Evolutionary conservation across 2,888 invertebrate species (phyloP).

Genomic region (Antheraea yamamai): DNA sequence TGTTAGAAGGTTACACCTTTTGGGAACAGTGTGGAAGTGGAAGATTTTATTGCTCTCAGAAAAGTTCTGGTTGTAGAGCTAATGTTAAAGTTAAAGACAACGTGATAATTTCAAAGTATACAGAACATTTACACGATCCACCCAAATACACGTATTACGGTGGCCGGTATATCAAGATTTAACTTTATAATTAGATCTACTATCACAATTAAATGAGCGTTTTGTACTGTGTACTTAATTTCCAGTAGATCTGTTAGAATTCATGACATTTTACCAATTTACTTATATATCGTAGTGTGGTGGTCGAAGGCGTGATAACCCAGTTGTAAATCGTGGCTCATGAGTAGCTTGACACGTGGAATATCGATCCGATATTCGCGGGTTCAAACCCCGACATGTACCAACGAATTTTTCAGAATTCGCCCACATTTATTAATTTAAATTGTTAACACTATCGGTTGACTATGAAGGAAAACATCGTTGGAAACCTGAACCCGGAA

Average conservation of each 20-base stretch:
- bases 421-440: too few relatives aligned
- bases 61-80: constrained; percentile 43
- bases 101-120: constrained; percentile 3
- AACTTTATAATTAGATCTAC: not conserved
- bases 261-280: not conserved
- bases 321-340: too few relatives aligned
- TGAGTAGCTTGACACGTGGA: too few relatives aligned
- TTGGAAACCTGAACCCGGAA: too few relatives aligned
- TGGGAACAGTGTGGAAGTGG: constrained; percentile 34
- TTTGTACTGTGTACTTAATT: not conserved
- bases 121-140: constrained; percentile 28
- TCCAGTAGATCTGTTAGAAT: not conserved
- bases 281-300: not conserved
- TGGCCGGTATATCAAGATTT: constrained; percentile 23
- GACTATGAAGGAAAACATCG: too few relatives aligned
- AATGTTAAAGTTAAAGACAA: constrained; percentile 26
- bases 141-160: constrained; percentile 24
- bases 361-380: too few relatives aligned
- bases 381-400: too few relatives aligned
- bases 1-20: constrained; percentile 42
- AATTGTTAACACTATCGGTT: too few relatives aligned
- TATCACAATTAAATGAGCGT: not conserved
- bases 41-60: constrained; percentile 48
- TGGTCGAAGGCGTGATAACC: too few relatives aligned
- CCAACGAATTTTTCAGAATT: too few relatives aligned